phyloP scores from a whole-genome alignment of 2,797 vertebrate species.

The Potorous gilbertii region DNA sequence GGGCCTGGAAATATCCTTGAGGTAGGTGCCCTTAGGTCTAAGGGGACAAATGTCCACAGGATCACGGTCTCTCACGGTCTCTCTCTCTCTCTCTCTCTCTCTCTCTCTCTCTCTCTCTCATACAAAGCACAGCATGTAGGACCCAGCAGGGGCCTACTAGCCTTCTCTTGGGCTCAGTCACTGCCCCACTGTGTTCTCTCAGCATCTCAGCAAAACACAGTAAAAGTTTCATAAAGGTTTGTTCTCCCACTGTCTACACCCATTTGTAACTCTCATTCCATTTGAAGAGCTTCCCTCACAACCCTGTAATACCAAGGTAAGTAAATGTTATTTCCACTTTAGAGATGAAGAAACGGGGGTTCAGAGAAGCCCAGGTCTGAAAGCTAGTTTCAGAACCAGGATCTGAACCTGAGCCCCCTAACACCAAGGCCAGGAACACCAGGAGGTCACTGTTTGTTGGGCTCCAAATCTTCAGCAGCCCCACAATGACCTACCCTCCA shows the following conservation, averaged over 20 bases:
- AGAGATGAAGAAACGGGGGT: background rate
- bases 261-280: background rate
- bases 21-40: background rate
- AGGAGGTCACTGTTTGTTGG: background rate
- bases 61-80: background rate
- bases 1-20: no score
- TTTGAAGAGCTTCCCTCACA: background rate
- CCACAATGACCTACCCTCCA: background rate
- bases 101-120: background rate
- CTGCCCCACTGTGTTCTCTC: background rate
- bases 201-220: background rate
- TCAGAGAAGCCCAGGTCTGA: background rate
- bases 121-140: background rate
- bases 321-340: background rate
- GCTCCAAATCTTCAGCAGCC: background rate
- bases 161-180: background rate
- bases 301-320: background rate
- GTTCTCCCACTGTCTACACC: background rate
- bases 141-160: background rate
- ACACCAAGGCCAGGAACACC: background rate
- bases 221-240: background rate
- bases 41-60: background rate
- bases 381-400: background rate
- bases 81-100: background rate
- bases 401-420: background rate